These are phyloP conservation scores for Eupithecia centaureata DNA, from an alignment of 2,888 invertebrate species.

Conservation along the genomic window DNA sequence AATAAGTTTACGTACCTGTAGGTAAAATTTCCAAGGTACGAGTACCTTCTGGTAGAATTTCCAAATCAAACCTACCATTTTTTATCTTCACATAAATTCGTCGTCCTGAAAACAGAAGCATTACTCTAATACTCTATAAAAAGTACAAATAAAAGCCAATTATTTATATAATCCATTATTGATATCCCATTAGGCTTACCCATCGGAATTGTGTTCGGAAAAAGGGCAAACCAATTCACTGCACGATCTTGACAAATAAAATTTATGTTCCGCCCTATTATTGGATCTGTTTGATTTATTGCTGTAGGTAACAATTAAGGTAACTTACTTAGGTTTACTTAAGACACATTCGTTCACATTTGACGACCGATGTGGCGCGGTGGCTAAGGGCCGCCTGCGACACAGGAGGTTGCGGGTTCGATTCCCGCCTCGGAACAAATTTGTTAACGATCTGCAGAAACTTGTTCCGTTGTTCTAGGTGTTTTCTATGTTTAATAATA, in stretches of 20 bases:
- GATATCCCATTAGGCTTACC: conserved; percentile 1
- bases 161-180: conserved; percentile 7
- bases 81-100: background rate
- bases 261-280: conserved; percentile 27
- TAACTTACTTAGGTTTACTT: too few relatives aligned
- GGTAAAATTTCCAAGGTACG: too few relatives aligned
- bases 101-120: background rate
- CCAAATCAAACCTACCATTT: background rate
- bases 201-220: conserved; percentile 4
- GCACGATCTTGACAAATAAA: conserved; percentile 21
- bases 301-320: background rate
- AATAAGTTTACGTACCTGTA: too few relatives aligned
- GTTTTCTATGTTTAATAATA: too few relatives aligned
- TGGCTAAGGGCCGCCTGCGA: too few relatives aligned
- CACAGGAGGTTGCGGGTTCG: too few relatives aligned
- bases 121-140: background rate
- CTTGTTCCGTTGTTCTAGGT: too few relatives aligned
- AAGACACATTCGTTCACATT: too few relatives aligned
- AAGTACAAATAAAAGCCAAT: background rate
- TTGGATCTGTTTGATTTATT: conserved; percentile 24
- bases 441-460: too few relatives aligned
- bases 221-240: conserved; percentile 4
- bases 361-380: too few relatives aligned
- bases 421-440: too few relatives aligned
- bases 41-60: background rate